Evolutionary conservation across 64 coral and sea anemone species (phyloP).

Genomic region (Dendrophyllia cribrosa): DNA sequence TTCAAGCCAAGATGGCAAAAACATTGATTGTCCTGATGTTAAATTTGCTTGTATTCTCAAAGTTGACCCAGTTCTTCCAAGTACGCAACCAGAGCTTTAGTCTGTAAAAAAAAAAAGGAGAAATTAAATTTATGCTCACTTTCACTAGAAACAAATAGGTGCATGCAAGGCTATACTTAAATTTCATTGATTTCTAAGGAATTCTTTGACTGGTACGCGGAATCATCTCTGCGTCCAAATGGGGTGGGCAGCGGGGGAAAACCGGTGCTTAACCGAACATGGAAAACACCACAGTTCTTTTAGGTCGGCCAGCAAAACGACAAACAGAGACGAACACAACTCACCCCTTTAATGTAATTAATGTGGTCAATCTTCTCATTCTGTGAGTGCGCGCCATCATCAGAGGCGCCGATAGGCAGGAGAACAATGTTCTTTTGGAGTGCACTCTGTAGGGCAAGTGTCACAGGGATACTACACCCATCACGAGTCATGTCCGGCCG

Average conservation of each 20-base stretch:
- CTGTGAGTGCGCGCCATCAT: slow-evolving; percentile 89
- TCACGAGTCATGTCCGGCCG: slow-evolving; percentile 79
- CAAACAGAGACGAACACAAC: background rate
- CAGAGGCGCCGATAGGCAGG: slow-evolving; percentile 70
- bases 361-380: slow-evolving; percentile 79
- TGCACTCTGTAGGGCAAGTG: slow-evolving; percentile 64
- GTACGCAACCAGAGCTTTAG: slow-evolving; percentile 17
- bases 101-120: background rate
- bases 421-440: slow-evolving; percentile 60
- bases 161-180: no score
- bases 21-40: no score
- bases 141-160: background rate
- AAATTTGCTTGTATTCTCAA: background rate
- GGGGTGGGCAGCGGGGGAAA: no score
- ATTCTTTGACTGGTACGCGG: no score
- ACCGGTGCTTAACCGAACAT: no score
- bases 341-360: slow-evolving; percentile 81
- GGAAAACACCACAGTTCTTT: background rate
- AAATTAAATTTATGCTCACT: background rate
- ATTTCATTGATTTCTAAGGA: no score
- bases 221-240: no score
- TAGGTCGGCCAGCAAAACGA: background rate
- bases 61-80: slow-evolving; percentile 23
- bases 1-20: no score
- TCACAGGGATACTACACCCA: slow-evolving; percentile 88